These are phyloP conservation scores for Conus canariensis DNA, from an alignment of 2,888 invertebrate species.

Conservation along the genomic window DNA sequence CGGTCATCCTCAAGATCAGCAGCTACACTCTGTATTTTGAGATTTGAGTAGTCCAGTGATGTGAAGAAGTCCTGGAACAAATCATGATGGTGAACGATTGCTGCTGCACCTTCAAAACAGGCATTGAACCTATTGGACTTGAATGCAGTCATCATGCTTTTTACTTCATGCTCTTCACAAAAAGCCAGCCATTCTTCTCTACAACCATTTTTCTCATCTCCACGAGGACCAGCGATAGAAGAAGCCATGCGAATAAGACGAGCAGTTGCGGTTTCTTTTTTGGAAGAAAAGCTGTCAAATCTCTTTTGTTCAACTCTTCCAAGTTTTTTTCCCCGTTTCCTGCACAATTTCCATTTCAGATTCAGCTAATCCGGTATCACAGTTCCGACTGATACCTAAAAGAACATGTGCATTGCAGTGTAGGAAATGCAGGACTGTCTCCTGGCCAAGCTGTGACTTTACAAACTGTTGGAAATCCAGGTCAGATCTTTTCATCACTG, in stretches of 20 bases:
- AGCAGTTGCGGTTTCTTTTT: conserved; percentile 8
- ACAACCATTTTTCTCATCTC: conserved; percentile 36
- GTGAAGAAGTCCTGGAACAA: not conserved
- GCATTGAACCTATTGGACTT: conserved; percentile 38
- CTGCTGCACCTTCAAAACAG: conserved; percentile 32
- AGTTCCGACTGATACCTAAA: not conserved
- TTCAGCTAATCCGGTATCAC: not conserved
- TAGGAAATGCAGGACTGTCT: not conserved
- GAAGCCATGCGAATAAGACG: conserved; percentile 25
- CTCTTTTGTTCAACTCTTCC: not conserved
- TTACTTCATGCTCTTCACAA: not conserved
- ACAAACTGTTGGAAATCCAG: not conserved
- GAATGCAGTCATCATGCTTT: conserved; percentile 17
- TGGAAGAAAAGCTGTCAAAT: not conserved
- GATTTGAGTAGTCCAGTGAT: conserved; percentile 20
- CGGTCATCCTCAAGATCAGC: conserved; percentile 22
- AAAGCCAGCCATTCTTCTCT: conserved; percentile 30
- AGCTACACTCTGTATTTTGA: conserved; percentile 34
- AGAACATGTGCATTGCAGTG: conserved; percentile 23
- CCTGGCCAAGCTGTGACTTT: not conserved
- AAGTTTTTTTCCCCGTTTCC: not conserved
- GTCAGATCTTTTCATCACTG: conserved; percentile 36
- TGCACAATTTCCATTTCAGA: no score
- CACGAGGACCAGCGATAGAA: conserved; percentile 23
- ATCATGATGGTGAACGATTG: conserved; percentile 16